Percentiles rank a stretch among this genome's conserved stretches.
These are phyloP conservation scores for Eubasilissa regina DNA, from an alignment of 1,140 invertebrate genomes.

Conservation along the genomic window DNA sequence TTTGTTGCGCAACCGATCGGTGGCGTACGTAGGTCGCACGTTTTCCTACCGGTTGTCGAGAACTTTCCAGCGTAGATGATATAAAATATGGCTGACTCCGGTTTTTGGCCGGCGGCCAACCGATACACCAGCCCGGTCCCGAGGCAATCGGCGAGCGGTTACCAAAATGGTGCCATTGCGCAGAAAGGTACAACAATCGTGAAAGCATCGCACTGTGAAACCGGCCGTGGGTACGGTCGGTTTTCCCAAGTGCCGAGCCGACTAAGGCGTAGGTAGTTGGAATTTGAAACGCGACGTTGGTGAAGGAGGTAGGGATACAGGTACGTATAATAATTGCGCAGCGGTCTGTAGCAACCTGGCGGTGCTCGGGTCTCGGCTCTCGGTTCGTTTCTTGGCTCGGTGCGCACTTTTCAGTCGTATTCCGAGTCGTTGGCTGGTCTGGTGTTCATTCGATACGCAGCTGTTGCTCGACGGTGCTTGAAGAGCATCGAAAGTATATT, in stretches of 20 bases:
- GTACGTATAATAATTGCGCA: constrained; percentile 26
- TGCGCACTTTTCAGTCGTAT: constrained; percentile 20
- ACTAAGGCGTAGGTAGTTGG: not conserved
- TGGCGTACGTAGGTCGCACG: constrained; percentile 15
- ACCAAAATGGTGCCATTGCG: constrained; percentile 8
- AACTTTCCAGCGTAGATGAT: constrained; percentile 45
- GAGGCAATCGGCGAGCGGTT: not conserved
- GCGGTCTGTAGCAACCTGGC: constrained; percentile 36
- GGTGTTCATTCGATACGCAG: too few species aligned
- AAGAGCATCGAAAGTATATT: too few species aligned
- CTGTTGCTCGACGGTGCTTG: too few species aligned
- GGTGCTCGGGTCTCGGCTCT: too few species aligned
- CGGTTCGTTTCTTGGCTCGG: constrained; percentile 17
- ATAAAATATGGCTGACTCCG: constrained; percentile 46
- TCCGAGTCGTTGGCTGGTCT: constrained; percentile 6
- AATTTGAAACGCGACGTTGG: constrained; percentile 1
- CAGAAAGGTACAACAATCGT: constrained; percentile 5
- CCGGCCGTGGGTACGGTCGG: not conserved
- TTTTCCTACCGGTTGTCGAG: constrained; percentile 15
- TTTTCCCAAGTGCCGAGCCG: constrained; percentile 8
- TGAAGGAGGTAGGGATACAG: constrained; percentile 8
- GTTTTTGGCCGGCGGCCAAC: constrained; percentile 45
- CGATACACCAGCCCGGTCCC: constrained; percentile 23
- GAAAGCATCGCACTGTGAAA: too few species aligned
- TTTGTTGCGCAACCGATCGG: constrained; percentile 17